A percentile compares a stretch with the other conserved stretches of the same genome.
phyloP scores from a whole-genome alignment of 2,797 vertebrate genomes.

The Lepidocolaptes lacrymiger region DNA sequence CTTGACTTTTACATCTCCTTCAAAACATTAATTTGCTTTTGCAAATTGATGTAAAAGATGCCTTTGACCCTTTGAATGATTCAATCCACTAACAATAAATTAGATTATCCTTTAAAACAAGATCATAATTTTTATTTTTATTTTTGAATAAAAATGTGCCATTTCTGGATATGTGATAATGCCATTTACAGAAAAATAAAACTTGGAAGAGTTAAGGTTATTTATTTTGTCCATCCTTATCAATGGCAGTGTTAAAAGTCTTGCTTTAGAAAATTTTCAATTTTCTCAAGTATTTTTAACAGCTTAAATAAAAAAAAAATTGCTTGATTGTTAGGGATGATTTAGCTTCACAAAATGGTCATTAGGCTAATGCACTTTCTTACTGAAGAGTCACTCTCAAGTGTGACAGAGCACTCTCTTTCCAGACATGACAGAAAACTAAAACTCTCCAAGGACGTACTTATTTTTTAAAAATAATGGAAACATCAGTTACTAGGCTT shows the following conservation, averaged over 20 bases:
- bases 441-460: fast-evolving
- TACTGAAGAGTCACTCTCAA: not conserved
- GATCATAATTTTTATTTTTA: conserved; percentile 43
- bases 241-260: not conserved
- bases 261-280: conserved; percentile 5
- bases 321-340: not conserved
- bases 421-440: not conserved
- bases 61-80: conserved; percentile 72
- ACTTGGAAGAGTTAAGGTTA: not conserved
- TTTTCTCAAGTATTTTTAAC: not conserved
- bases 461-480: not conserved
- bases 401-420: not conserved
- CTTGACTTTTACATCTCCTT: conserved; percentile 78
- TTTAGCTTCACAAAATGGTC: not conserved
- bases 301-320: conserved; percentile 10
- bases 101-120: conserved; percentile 70
- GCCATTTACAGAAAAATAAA: conserved; percentile 12
- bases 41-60: conserved; percentile 74
- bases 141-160: conserved; percentile 37
- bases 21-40: conserved; percentile 78
- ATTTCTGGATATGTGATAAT: conserved; percentile 12
- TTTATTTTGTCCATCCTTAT: not conserved
- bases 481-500: not conserved
- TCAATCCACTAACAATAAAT: conserved; percentile 76
- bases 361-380: not conserved